Percentiles rank a stretch among this genome's conserved stretches.
phyloP scores from a whole-genome alignment of 2,113 vertebrate genomes.

The Formicarius rufipectus region DNA sequence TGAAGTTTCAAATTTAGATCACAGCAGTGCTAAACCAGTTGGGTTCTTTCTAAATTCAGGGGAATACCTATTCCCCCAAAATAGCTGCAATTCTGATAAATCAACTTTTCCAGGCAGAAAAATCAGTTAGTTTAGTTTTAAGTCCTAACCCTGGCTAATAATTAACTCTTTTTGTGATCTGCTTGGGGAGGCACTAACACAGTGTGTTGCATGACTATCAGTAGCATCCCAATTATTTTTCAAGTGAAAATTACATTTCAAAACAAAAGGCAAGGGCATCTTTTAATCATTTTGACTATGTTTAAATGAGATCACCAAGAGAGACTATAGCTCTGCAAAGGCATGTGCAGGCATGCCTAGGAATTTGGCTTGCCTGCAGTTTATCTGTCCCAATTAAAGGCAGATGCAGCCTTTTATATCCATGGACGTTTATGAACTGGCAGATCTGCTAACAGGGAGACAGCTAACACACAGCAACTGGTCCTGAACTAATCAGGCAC shows the following conservation, averaged over 20 bases:
- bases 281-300: background rate
- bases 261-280: background rate
- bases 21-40: background rate
- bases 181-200: background rate
- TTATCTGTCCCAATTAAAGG: constrained; percentile 31
- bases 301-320: constrained; percentile 25
- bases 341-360: constrained; percentile 20
- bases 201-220: background rate
- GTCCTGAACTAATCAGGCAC: background rate
- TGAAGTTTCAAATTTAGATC: background rate
- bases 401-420: constrained; percentile 39
- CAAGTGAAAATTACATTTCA: background rate
- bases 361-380: constrained; percentile 42
- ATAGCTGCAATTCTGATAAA: constrained; percentile 10
- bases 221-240: background rate
- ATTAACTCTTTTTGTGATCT: background rate
- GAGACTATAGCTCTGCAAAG: background rate
- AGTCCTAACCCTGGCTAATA: background rate
- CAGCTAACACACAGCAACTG: background rate
- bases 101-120: background rate
- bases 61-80: background rate
- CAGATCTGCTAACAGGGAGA: background rate
- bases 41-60: background rate
- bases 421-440: background rate
- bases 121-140: background rate